phyloP scores from a whole-genome alignment of 2,113 vertebrate species.

The Trogon melanurus region DNA sequence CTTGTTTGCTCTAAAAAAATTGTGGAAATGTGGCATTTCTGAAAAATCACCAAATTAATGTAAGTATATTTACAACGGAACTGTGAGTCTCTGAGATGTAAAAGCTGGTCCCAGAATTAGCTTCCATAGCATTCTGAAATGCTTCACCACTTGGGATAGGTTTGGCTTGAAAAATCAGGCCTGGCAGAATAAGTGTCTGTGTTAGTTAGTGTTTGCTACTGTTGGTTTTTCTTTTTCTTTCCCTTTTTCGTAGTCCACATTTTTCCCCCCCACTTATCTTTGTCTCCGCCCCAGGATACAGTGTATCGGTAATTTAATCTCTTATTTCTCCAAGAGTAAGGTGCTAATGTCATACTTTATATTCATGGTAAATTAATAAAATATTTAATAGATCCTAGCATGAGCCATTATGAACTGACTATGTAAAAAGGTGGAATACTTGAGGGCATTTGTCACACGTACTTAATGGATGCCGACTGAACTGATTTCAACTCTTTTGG shows the following conservation, averaged over 20 bases:
- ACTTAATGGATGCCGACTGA: constrained; percentile 42
- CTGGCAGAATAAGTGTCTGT: not conserved
- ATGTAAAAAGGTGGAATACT: constrained; percentile 46
- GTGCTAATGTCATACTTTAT: constrained; percentile 61
- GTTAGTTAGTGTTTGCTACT: not conserved
- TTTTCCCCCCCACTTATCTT: not conserved
- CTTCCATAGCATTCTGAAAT: not conserved
- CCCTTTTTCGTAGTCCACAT: not conserved
- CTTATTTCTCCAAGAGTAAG: constrained; percentile 35
- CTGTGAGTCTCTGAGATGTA: not conserved
- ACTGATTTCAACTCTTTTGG: not conserved
- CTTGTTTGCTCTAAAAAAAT: not conserved
- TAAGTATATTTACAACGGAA: not conserved
- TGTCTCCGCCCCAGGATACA: not conserved
- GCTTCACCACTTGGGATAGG: not conserved
- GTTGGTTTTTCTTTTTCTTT: not conserved
- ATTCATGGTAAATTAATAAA: constrained; percentile 74
- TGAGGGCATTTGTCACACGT: constrained; percentile 59
- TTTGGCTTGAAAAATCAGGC: not conserved
- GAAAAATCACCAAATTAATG: not conserved
- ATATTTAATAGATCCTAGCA: constrained; percentile 66
- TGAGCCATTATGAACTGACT: constrained; percentile 54
- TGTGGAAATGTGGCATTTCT: not conserved
- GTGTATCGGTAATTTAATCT: constrained; percentile 13
- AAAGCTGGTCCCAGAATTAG: not conserved